Evolutionary conservation across 1,140 invertebrate genomes (phyloP).

Genomic region (Drosophila repleta): DNA sequence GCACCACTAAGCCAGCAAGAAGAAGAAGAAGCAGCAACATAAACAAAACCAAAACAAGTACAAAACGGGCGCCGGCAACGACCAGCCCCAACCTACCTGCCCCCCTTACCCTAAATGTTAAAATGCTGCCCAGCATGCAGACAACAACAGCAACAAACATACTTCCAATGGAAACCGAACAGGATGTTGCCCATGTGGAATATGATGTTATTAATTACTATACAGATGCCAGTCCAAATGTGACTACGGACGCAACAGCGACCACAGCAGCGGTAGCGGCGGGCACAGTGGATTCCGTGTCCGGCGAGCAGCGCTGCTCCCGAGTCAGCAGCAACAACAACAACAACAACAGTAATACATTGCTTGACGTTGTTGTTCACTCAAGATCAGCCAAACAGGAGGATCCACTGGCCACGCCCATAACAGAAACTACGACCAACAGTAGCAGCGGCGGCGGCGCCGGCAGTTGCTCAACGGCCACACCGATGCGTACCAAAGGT

Average conservation of each 20-base stretch:
- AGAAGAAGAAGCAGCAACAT: slow-evolving; percentile 61
- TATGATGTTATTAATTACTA: slow-evolving; percentile 72
- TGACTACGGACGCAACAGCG: slow-evolving; percentile 19
- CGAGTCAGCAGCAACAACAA: slow-evolving; percentile 47
- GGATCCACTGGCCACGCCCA: slow-evolving; percentile 1
- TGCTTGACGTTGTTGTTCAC: slow-evolving; percentile 60
- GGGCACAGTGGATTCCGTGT: not conserved
- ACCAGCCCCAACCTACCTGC: slow-evolving; percentile 25
- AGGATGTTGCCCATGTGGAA: slow-evolving; percentile 57
- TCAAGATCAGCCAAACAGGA: slow-evolving; percentile 27
- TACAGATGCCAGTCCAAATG: slow-evolving; percentile 37
- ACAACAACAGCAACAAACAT: slow-evolving; percentile 49
- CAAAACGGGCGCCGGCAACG: slow-evolving; percentile 41
- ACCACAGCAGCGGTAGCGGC: slow-evolving; percentile 7
- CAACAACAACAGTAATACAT: slow-evolving; percentile 42
- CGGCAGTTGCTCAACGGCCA: not conserved
- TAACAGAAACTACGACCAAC: slow-evolving; percentile 1
- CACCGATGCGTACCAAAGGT: slow-evolving; percentile 25
- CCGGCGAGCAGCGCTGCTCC: slow-evolving; percentile 33
- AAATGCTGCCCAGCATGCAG: slow-evolving; percentile 47
- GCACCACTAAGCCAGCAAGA: slow-evolving; percentile 35
- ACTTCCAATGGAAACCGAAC: slow-evolving; percentile 47
- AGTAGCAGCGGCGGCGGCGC: slow-evolving; percentile 2
- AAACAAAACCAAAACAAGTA: slow-evolving; percentile 65
- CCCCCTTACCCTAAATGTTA: slow-evolving; percentile 25